Evolutionary conservation across 2,797 vertebrate genomes (phyloP).

Genomic region (Leptoclinus maculatus): DNA sequence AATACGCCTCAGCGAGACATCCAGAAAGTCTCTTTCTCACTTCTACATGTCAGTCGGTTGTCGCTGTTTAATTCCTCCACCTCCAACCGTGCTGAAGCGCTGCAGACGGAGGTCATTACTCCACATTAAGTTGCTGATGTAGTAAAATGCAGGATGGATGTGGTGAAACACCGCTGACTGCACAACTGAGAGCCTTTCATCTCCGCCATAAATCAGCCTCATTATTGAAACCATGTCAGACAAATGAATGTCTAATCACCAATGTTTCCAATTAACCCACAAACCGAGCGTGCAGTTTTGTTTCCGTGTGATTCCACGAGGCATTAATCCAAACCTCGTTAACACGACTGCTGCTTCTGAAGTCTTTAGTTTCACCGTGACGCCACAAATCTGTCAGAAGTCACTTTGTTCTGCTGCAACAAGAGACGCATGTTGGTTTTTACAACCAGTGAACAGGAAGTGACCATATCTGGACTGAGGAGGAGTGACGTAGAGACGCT

Average conservation of each 20-base stretch:
- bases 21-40: neutral
- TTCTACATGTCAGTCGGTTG: no score
- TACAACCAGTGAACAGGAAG: no score
- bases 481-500: no score
- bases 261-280: conserved; percentile 60
- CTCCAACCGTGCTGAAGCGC: neutral
- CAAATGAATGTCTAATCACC: conserved; percentile 62
- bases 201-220: conserved; percentile 56
- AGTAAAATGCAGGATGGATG: conserved; percentile 43
- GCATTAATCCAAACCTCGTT: conserved; percentile 22
- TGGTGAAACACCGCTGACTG: conserved; percentile 34
- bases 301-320: conserved; percentile 1
- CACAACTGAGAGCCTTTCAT: conserved; percentile 49
- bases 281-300: conserved; percentile 30
- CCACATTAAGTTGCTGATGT: conserved; percentile 50
- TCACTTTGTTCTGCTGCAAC: no score
- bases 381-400: no score
- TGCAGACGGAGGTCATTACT: conserved; percentile 30
- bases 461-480: no score
- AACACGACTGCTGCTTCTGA: no score
- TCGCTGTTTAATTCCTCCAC: neutral
- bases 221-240: conserved; percentile 55
- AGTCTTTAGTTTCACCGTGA: no score
- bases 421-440: no score
- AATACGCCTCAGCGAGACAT: no score